These are phyloP conservation scores for Zygothrica quintamaculata DNA, from an alignment of 2,888 invertebrate genomes.

Conservation along the genomic window DNA sequence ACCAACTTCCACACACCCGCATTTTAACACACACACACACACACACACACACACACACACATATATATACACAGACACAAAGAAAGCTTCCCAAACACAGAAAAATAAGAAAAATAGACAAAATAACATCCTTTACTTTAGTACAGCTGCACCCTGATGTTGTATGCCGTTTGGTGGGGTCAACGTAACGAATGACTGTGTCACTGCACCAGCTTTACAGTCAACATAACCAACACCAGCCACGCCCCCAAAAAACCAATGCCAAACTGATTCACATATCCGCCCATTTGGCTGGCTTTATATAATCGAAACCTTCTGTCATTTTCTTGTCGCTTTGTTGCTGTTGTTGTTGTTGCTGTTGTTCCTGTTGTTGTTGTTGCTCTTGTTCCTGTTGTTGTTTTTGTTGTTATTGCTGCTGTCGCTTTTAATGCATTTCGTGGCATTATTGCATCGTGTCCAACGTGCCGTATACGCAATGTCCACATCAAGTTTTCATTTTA, in stretches of 20 bases:
- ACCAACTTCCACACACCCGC: constrained; percentile 30
- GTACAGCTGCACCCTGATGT: constrained; percentile 21
- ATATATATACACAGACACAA: too few relatives aligned
- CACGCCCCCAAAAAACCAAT: constrained; percentile 2
- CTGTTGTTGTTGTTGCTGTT: constrained; percentile 21
- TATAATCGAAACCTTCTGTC: constrained; percentile 75
- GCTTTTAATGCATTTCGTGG: constrained; percentile 64
- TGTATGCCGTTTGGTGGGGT: constrained; percentile 52
- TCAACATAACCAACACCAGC: not conserved
- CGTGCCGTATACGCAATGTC: constrained; percentile 71
- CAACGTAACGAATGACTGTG: constrained; percentile 67
- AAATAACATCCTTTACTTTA: not conserved
- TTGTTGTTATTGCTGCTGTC: too few relatives aligned
- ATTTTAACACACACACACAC: constrained; percentile 5
- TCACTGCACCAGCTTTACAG: constrained; percentile 62
- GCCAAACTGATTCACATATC: constrained; percentile 32
- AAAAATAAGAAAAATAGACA: too few relatives aligned
- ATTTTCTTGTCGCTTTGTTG: constrained; percentile 64
- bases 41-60: not conserved
- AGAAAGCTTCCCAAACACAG: too few relatives aligned
- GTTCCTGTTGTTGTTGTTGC: constrained; percentile 4
- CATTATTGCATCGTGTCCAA: constrained; percentile 69
- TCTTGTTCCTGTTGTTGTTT: constrained; percentile 19
- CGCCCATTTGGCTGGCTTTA: constrained; percentile 49
- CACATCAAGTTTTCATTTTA: constrained; percentile 46